phyloP scores from a whole-genome alignment of 2,797 vertebrate species.

The Cygnus olor region DNA sequence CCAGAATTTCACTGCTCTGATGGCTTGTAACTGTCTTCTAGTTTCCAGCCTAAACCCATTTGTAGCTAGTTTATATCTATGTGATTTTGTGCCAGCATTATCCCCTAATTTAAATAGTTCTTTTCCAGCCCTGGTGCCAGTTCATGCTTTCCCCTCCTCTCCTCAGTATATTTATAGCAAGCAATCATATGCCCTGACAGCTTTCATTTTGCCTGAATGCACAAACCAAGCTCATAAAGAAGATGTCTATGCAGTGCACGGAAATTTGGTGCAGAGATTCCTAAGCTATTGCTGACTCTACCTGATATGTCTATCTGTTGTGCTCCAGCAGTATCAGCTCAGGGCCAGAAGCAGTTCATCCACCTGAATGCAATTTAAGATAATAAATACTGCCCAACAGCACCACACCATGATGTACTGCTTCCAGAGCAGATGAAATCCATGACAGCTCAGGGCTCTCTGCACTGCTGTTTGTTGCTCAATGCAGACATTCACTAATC shows the following conservation, averaged over 20 bases:
- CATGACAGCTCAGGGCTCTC: conserved; percentile 13
- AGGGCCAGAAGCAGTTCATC: conserved; percentile 47
- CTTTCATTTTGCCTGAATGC: conserved; percentile 55
- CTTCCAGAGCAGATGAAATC: conserved; percentile 40
- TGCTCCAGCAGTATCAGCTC: conserved; percentile 50
- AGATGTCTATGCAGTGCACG: background rate
- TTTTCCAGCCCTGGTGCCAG: background rate
- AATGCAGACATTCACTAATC: conserved; percentile 42
- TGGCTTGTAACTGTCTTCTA: background rate
- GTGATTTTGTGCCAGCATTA: conserved; percentile 28
- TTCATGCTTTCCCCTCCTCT: background rate
- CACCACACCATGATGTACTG: conserved; percentile 32
- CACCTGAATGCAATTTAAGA: conserved; percentile 49
- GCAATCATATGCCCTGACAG: conserved; percentile 55
- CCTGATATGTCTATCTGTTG: conserved; percentile 55
- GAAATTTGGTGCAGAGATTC: conserved; percentile 53
- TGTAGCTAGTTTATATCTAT: conserved; percentile 5
- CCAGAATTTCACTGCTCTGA: background rate
- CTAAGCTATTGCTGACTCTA: conserved; percentile 47
- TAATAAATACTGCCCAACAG: conserved; percentile 60
- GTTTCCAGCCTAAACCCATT: conserved; percentile 28
- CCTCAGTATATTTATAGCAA: conserved; percentile 47
- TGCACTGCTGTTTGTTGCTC: background rate
- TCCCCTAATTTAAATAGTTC: conserved; percentile 13
- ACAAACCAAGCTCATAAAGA: conserved; percentile 25